Base-by-base conservation (phyloP, 2,888 invertebrate species). In the Dione vanillae region DNA sequence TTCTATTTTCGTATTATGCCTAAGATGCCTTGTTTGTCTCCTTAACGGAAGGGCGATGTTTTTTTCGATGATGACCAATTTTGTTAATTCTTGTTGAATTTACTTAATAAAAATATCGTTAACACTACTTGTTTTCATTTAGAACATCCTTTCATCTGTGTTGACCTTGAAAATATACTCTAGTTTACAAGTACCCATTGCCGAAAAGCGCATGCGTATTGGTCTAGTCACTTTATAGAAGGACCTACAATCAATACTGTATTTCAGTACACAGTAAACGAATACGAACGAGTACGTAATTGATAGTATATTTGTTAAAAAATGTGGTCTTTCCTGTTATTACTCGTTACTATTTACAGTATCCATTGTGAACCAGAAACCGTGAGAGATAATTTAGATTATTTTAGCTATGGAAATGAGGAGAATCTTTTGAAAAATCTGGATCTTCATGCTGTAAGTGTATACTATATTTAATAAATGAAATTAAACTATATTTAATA, bases 321-420 rank as follows among this genome's bases (percentile, higher is more conserved):
- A 85, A 92, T 91, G 91, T 81, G 88, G 79, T 78, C 81, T 70
- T 77, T 81, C 74, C 66, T 90, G 51, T 72, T 90, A 41, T 77
- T 89, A 27, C 69, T 84, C 49, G 69, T 80, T 81, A 69, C 79
- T 79, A 67, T 78, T 84, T 45, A 79, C 78, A 84, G 84, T 27
- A 82, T 90, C 10, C 76, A 83, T 69, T 87, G 92, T 79, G 93
- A 93, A 78, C 93, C 93, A 43, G 93, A 93, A 83, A 88, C 90
- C 20, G 92, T 93, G 41, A 79, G 93, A 66, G 93, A 92, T 45
- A 92, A 91, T 75, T 86, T 90, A 51, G 93, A 92, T 74, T 92
- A 92, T 80, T 92, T 91, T 75, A 91, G 85, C 78, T 92, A 91
- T 78, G 91, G 91, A 6, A 82, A 84, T 65, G 90, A 86, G 71